Evolutionary conservation across 2,113 vertebrate genomes (phyloP).

Genomic region (Megaceryle torquata): DNA sequence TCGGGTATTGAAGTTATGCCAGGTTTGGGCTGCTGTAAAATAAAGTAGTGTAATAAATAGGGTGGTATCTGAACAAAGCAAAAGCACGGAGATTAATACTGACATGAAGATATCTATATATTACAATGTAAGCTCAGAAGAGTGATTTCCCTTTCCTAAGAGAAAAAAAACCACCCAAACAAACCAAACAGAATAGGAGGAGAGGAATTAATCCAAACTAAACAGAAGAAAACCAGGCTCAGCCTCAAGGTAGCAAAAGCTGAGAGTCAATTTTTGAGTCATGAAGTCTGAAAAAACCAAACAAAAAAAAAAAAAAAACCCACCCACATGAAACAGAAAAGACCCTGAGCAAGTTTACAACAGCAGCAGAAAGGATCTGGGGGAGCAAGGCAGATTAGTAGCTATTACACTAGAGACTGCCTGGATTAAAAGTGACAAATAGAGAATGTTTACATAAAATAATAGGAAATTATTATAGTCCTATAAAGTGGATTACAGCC

Average conservation of each 20-base stretch:
- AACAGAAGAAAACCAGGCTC: neutral
- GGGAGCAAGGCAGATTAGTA: neutral
- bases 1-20: neutral
- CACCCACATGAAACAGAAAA: neutral
- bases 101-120: neutral
- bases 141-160: neutral
- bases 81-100: neutral
- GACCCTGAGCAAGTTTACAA: neutral
- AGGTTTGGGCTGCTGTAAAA: neutral
- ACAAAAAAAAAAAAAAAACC: no score
- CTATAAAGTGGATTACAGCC: neutral
- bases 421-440: neutral
- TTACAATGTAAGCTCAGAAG: neutral
- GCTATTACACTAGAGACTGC: neutral
- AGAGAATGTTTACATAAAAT: neutral
- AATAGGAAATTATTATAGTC: neutral
- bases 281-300: rapidly evolving
- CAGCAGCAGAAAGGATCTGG: neutral
- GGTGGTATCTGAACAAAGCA: neutral
- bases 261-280: neutral
- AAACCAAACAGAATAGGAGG: neutral
- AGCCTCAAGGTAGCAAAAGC: neutral
- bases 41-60: neutral
- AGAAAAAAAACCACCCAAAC: neutral
- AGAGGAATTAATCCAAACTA: neutral